These are phyloP conservation scores for Cynocephalus volans DNA, from an alignment of 2,113 vertebrate species.

Conservation along the genomic window DNA sequence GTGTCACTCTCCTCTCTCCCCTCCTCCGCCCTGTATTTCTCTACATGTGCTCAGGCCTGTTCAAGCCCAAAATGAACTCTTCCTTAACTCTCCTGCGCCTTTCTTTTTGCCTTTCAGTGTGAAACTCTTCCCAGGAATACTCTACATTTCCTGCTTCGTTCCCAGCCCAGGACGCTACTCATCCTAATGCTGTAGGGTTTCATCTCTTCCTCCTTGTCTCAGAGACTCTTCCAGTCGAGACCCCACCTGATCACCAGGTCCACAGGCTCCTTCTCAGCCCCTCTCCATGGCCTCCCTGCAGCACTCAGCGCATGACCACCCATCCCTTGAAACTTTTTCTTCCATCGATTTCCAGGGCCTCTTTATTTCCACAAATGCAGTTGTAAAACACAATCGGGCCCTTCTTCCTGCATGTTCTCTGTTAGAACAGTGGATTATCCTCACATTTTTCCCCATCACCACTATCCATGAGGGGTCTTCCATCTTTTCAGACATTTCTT, in stretches of 20 bases:
- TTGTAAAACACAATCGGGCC: background rate
- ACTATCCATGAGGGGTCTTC: background rate
- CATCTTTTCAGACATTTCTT: background rate
- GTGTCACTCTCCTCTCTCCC: accelerated
- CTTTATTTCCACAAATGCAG: background rate
- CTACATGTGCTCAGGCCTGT: background rate
- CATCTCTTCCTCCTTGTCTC: background rate
- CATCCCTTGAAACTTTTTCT: no score
- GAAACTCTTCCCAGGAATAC: accelerated
- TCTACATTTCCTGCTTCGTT: background rate
- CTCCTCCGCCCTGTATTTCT: background rate
- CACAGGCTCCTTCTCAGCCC: background rate
- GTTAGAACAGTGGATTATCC: accelerated
- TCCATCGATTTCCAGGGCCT: background rate
- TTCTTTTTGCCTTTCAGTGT: background rate
- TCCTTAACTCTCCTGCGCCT: background rate
- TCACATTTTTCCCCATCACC: no score
- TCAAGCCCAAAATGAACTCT: no score
- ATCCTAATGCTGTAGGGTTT: background rate
- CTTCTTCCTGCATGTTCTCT: background rate
- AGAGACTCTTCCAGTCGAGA: no score
- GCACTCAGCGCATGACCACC: accelerated
- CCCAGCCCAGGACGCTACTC: background rate
- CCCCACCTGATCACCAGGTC: accelerated
- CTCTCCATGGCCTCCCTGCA: no score